These are phyloP conservation scores for Neodiprion lecontei DNA, from an alignment of 1,140 invertebrate genomes.

Conservation along the genomic window DNA sequence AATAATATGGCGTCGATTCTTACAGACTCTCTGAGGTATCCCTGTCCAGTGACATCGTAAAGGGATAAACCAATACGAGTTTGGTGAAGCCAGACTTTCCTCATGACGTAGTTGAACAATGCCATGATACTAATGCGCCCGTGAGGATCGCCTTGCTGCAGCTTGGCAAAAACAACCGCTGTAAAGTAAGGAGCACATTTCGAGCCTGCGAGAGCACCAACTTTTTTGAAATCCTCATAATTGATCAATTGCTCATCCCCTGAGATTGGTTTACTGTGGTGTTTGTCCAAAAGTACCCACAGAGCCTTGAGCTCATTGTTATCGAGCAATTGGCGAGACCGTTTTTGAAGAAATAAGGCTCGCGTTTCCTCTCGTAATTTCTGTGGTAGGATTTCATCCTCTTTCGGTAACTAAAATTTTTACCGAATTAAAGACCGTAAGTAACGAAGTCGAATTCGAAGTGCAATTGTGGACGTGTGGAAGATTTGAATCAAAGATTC, in stretches of 20 bases:
- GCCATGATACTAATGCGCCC: slow-evolving; percentile 83
- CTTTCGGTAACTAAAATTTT: slow-evolving; percentile 68
- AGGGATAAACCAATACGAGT: slow-evolving; percentile 91
- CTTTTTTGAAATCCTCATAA: slow-evolving; percentile 84
- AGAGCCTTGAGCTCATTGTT: slow-evolving; percentile 87
- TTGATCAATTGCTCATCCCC: slow-evolving; percentile 85
- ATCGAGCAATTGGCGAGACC: slow-evolving; percentile 82
- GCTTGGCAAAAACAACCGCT: slow-evolving; percentile 83
- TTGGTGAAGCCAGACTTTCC: slow-evolving; percentile 93
- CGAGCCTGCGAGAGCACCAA: slow-evolving; percentile 71
- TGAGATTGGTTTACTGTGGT: slow-evolving; percentile 73
- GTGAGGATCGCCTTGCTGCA: slow-evolving; percentile 83
- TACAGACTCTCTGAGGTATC: slow-evolving; percentile 88
- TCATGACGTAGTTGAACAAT: slow-evolving; percentile 95
- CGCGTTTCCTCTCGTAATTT: slow-evolving; percentile 88
- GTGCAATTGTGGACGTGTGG: neutral
- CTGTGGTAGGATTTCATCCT: slow-evolving; percentile 77
- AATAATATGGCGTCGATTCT: slow-evolving; percentile 37
- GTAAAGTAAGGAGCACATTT: slow-evolving; percentile 79
- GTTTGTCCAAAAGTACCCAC: slow-evolving; percentile 83
- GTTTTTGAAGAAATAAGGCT: slow-evolving; percentile 83
- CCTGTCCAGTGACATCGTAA: slow-evolving; percentile 92
- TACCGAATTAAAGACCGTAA: too few species aligned
- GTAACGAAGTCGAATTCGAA: too few species aligned
- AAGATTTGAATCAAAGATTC: slow-evolving; percentile 13